Conservation (phyloP, 2,113 vertebrate species). For the Plecturocebus donacophilus region DNA sequence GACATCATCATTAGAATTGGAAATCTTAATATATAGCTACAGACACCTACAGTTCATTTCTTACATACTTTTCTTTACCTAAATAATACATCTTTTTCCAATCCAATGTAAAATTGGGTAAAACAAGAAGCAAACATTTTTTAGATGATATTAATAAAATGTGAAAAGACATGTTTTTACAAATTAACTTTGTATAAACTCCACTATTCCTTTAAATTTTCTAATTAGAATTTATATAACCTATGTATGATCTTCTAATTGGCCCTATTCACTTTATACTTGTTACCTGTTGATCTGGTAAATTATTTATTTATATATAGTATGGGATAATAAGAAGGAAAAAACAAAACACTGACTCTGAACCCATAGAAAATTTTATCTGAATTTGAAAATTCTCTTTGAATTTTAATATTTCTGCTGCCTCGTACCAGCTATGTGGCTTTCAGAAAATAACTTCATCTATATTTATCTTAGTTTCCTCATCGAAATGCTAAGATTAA, state of each 20-base stretch:
- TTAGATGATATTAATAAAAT: slow-evolving; percentile 20
- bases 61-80: neutral
- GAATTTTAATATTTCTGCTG: neutral
- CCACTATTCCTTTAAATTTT: neutral
- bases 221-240: neutral
- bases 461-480: neutral
- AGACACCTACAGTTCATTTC: neutral
- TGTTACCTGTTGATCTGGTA: neutral
- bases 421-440: neutral
- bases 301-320: neutral
- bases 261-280: neutral
- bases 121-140: neutral
- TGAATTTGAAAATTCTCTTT: neutral
- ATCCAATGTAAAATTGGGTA: neutral
- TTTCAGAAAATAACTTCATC: neutral
- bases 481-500: neutral
- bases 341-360: neutral
- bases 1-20: neutral
- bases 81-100: neutral
- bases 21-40: neutral
- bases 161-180: neutral
- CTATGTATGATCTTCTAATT: neutral
- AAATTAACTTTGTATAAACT: neutral
- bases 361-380: neutral
- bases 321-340: neutral